Evolutionary conservation across 2,888 invertebrate genomes (phyloP), one percentile per base, ranked within the genome.

Genomic region (Drosophila basisetae): DNA sequence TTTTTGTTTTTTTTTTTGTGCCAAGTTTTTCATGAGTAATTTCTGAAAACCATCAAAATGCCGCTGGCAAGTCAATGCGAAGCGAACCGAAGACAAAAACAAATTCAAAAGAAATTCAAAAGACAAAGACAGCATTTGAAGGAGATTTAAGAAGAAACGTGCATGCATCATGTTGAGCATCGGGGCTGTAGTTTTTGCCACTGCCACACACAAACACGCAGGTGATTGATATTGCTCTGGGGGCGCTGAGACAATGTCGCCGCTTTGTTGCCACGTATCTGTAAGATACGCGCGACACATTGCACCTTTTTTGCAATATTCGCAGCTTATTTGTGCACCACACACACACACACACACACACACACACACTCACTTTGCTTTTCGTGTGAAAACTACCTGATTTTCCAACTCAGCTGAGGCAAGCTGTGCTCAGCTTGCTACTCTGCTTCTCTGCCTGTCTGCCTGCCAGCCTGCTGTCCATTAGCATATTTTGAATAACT

Each of bases 341-440:
- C 2, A 43, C n/a, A 43, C 31, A 53, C 53, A 22, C 22, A 13
- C 22, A 53, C 53, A 22, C 22, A 13, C 22, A 22, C 47, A 47
- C 47, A 47, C 47, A 16, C 7, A 41, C 18, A 47, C 25, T 16
- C 25, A 47, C 3, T 33, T 18, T 43, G 30, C 35, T 65, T 60
- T 87, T 83, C 82, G 89, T 88, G 83, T 82, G 81, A 88, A 89
- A 89, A 80, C 68, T 89, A 86, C 82, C 87, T 87, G 84, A 84
- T 89, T 86, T 85, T 85, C 80, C 85, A 78, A 71, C 72, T 79
- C 76, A 78, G 52, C 74, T 70, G 67, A 68, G 68, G 28, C 74
- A 74, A 69, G 64, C 70, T 68, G 55, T 52, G 62, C 39, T 41
- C 63, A 43, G 47, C 25, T 53, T 33, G 43, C 22, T 22, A 28